A percentile compares a stretch with the other conserved stretches of the same genome.
Conservation (phyloP, 2,888 invertebrate species). For the Sylvicola fuscatus region DNA sequence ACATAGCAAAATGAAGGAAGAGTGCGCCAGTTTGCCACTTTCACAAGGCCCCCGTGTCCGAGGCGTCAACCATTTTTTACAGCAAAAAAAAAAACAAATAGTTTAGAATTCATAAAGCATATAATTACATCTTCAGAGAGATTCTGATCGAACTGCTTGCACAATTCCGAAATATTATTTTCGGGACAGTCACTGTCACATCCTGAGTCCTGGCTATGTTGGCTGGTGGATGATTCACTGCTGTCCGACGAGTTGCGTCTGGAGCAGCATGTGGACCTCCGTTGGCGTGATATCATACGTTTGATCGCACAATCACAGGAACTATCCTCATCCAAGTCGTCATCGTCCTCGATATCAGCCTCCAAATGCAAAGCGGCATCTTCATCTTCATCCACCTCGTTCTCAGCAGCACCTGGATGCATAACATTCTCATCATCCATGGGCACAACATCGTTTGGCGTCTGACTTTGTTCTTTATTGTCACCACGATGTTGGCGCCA, state of each 20-base stretch:
- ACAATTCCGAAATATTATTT: conserved; percentile 9
- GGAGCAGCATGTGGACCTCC: conserved; percentile 5
- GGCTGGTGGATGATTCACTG: conserved; percentile 20
- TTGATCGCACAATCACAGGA: conserved; percentile 6
- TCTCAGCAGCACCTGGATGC: neutral
- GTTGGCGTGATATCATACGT: neutral
- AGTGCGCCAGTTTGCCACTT: conserved; percentile 2
- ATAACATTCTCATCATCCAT: conserved; percentile 1
- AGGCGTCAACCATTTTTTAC: too few species aligned
- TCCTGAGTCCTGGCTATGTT: conserved; percentile 24
- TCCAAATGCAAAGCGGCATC: neutral
- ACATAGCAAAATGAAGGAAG: neutral
- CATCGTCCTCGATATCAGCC: neutral
- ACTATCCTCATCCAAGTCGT: conserved; percentile 3
- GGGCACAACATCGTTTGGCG: neutral
- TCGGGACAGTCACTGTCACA: conserved; percentile 30
- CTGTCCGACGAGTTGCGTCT: conserved; percentile 3
- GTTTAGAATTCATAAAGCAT: neutral
- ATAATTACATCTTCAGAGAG: conserved; percentile 5
- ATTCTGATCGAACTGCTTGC: conserved; percentile 25
- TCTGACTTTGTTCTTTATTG: neutral
- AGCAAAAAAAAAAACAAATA: too few species aligned
- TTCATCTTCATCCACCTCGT: neutral
- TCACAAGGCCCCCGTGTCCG: conserved; percentile 1
- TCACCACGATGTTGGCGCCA: conserved; percentile 8